These are phyloP conservation scores for Acanthornis magna DNA, from an alignment of 2,797 vertebrate species.

Conservation along the genomic window DNA sequence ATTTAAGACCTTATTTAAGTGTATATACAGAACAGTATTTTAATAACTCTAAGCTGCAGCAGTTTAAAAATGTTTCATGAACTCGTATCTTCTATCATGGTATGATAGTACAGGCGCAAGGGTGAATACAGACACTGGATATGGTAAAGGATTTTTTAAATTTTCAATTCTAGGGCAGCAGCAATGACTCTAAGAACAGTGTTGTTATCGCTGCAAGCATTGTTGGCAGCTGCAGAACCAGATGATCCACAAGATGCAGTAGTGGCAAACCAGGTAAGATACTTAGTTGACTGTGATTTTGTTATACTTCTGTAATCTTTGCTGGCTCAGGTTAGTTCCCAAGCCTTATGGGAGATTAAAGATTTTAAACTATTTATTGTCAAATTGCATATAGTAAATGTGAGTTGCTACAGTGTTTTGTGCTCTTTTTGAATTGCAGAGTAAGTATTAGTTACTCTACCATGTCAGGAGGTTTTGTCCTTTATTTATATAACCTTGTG, in stretches of 20 bases:
- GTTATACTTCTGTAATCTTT: background rate
- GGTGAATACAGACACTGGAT: background rate
- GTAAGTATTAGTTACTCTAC: background rate
- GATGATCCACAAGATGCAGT: constrained; percentile 98
- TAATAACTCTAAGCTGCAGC: background rate
- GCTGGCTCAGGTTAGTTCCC: background rate
- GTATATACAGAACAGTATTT: background rate
- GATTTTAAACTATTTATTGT: background rate
- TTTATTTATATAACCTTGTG: background rate
- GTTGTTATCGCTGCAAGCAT: constrained; percentile 95
- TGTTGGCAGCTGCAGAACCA: constrained; percentile 96
- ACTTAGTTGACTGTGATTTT: background rate
- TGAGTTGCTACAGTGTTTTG: background rate
- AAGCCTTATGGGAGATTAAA: background rate
- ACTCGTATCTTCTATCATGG: background rate
- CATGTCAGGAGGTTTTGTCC: background rate
- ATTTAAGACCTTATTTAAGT: background rate
- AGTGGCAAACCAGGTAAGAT: constrained; percentile 94
- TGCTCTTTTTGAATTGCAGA: background rate
- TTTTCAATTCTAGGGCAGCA: constrained; percentile 86
- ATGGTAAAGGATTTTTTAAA: background rate
- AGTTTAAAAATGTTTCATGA: background rate
- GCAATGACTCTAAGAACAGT: constrained; percentile 99
- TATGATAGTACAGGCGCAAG: background rate
- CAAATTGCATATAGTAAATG: background rate